These are phyloP conservation scores for Drosophila saltans DNA, from an alignment of 1,140 invertebrate genomes.

Conservation along the genomic window DNA sequence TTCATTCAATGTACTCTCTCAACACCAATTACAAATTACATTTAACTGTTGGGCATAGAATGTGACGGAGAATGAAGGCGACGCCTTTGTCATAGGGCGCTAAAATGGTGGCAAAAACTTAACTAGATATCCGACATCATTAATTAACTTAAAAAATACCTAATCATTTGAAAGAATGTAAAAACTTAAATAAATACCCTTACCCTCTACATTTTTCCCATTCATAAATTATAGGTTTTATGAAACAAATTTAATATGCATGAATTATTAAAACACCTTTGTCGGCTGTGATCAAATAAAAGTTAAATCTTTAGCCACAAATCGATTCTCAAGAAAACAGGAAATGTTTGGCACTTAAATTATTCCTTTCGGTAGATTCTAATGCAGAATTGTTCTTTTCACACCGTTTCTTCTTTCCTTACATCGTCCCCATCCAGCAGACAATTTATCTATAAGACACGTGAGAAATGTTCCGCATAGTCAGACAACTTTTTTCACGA, in stretches of 20 bases:
- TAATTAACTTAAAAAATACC: not conserved
- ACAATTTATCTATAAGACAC: constrained; percentile 47
- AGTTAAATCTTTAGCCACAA: constrained; percentile 48
- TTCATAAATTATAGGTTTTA: constrained; percentile 69
- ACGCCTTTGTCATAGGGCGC: constrained; percentile 12
- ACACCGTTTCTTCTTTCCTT: not conserved
- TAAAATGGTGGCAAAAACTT: not conserved
- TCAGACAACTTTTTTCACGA: constrained; percentile 78
- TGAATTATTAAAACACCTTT: constrained; percentile 28
- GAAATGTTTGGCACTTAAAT: constrained; percentile 68
- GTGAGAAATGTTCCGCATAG: constrained; percentile 80
- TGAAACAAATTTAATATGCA: constrained; percentile 57
- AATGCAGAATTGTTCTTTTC: constrained; percentile 48
- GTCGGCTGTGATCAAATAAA: constrained; percentile 62
- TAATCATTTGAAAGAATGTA: not conserved
- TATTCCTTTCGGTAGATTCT: constrained; percentile 66
- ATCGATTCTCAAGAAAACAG: constrained; percentile 75
- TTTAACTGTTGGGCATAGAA: constrained; percentile 56
- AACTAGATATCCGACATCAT: not conserved
- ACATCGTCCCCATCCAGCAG: constrained; percentile 1
- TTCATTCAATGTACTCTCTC: constrained; percentile 10
- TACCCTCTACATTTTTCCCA: constrained; percentile 7
- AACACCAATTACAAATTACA: constrained; percentile 79
- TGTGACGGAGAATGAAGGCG: constrained; percentile 22
- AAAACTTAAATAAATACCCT: not conserved